Evolutionary conservation across 1,140 invertebrate genomes (phyloP), one percentile per base, ranked within the genome.

Genomic region (Achroia grisella): DNA sequence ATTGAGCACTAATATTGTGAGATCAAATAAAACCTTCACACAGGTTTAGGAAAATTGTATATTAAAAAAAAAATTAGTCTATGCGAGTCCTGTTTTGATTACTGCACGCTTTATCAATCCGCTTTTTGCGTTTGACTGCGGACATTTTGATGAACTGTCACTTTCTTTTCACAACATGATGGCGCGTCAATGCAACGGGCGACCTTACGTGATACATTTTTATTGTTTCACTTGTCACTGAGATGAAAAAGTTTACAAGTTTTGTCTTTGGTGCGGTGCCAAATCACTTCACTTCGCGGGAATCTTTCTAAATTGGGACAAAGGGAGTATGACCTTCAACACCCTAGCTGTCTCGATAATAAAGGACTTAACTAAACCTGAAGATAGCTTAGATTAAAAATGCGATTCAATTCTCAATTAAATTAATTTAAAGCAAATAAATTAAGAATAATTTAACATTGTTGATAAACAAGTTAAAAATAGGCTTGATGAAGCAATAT

Each of bases 1-100:
- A 54, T 80, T 84, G 76, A 84, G 80, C 80, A 78, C 75, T 81
- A 55, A 70, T 73, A 77, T 59, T 74, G 42, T 72, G 80, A 84
- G 77, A 84, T 84, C 80, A 75, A 50, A 40, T 41, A 41, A 44
- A 48, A 43, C 56, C 33, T 47, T 56, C 56, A 33, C 27, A 40
- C 42, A 42, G 44, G 40, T 35, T 53, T 62, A 44, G 48, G 15
- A 42, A 23, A 23, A 12, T 13, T 36, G 39, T 36, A n/a, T n/a
- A n/a, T n/a, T n/a, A n/a, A n/a, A n/a, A n/a, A n/a, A 37, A 31
- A 31, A 37, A 37, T 10, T 23, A 37, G 17, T 15, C 14, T 37
- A 14, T 37, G 39, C 55, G 45, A 76, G 72, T 75, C 59, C 73
- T 75, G 60, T 52, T 64, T 8, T 15, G 35, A 45, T 51, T 65